Base-by-base conservation (phyloP, 2,797 vertebrate species). In the Dryobates pubescens region DNA sequence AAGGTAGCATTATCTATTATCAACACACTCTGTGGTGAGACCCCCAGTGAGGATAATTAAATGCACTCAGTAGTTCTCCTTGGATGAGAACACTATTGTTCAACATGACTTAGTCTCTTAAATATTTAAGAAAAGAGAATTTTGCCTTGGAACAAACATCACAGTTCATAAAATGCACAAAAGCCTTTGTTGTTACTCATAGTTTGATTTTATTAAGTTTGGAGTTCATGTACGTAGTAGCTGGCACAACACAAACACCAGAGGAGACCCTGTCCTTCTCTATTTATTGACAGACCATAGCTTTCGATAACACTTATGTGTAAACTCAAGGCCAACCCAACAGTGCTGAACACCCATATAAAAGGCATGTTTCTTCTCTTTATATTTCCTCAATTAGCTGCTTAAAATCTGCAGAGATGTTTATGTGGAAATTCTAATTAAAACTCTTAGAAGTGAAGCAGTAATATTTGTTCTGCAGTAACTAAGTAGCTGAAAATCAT, bases 41-140 rank as follows among this genome's bases (percentile, higher is more conserved):
- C 53, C 93, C 80, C 68, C 78, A 95, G 36, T 30, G 77, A 93
- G 85, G 74, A 86, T 82, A 76, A 94, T 81, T 86, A 90, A 91
- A 92, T 38, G 43, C 74, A 76, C 75, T 86, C 73, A 80, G 57
- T 65, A 76, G 79, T 38, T 93, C 83, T 91, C 70, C 82, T 74
- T 69, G 57, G 71, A 96, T 77, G 26, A 94, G 29, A 71, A 76
- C 3, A 3, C 47, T 57, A 49, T 92, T 96, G 72, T 77, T 89
- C 0, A 0, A 84, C 63, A 90, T 0, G 2, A 68, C 43, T 69
- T 86, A 65, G 93, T 62, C 58, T 56, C 36, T 77, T 63, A n/a
- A 56, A 88, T 61, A 69, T 45, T 93, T 74, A 47, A 82, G 43
- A 86, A 81, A 72, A 64, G 32, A 57, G 8, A 80, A 41, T 79